Evolutionary conservation across 2,113 vertebrate genomes (phyloP).

Genomic region (Columba livia): DNA sequence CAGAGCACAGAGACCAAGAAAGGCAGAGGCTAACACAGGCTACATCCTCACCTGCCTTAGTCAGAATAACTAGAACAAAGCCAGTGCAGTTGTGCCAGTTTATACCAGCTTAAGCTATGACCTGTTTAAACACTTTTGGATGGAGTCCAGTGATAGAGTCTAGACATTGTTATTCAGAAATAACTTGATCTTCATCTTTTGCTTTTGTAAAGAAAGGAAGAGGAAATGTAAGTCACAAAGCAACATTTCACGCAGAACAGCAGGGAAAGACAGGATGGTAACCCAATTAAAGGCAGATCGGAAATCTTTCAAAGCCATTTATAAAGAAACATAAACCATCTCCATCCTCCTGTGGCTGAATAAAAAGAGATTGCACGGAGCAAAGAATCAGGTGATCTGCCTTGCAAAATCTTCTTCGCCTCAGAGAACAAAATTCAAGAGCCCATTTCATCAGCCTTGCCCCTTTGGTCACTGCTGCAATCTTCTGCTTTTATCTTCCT

Average conservation of each 20-base stretch:
- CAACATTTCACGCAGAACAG: slow-evolving; percentile 32
- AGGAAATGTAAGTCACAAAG: slow-evolving; percentile 59
- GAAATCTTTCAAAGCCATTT: slow-evolving; percentile 36
- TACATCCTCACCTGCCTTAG: slow-evolving; percentile 14
- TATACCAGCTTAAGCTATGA: not conserved
- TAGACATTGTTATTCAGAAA: slow-evolving; percentile 57
- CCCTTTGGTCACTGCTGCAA: not conserved
- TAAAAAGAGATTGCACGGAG: slow-evolving; percentile 24
- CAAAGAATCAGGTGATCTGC: slow-evolving; percentile 52
- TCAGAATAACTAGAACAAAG: slow-evolving; percentile 41
- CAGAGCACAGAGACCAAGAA: not conserved
- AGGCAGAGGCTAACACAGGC: not conserved
- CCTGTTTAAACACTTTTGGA: slow-evolving; percentile 44
- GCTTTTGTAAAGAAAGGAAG: slow-evolving; percentile 47
- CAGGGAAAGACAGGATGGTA: slow-evolving; percentile 44
- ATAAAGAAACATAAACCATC: slow-evolving; percentile 38
- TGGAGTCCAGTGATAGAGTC: slow-evolving; percentile 3
- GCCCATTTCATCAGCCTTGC: slow-evolving; percentile 20
- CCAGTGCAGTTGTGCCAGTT: slow-evolving; percentile 18
- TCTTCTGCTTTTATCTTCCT: slow-evolving; percentile 30
- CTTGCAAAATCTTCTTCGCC: slow-evolving; percentile 39
- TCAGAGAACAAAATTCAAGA: slow-evolving; percentile 52
- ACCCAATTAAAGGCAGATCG: slow-evolving; percentile 57
- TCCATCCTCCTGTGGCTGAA: not conserved
- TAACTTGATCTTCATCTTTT: slow-evolving; percentile 50